A percentile compares a stretch with the other conserved stretches of the same genome.
Conservation (phyloP, 2,113 vertebrate genomes). For the Paedocypris sp. region DNA sequence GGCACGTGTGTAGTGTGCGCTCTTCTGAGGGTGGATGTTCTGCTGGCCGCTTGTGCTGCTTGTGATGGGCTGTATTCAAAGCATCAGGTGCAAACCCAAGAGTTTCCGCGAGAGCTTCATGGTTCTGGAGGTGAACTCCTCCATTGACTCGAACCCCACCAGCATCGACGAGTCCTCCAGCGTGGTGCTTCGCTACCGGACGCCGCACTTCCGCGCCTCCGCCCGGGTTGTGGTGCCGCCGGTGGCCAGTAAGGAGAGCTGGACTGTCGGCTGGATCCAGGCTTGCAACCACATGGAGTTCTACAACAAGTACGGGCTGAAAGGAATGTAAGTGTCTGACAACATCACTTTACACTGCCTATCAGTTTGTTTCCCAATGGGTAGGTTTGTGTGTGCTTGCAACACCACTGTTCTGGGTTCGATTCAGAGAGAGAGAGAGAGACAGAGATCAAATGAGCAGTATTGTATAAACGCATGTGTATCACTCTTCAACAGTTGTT, state of each 20-base stretch:
- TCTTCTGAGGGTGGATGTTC: not conserved
- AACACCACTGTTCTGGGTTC: too few relatives aligned
- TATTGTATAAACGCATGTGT: too few relatives aligned
- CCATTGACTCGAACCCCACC: constrained; percentile 89
- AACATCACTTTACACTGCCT: too few relatives aligned
- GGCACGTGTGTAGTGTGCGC: not conserved
- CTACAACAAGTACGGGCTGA: constrained; percentile 88
- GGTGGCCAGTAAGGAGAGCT: constrained; percentile 81
- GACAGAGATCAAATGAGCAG: too few relatives aligned
- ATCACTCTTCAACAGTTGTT: too few relatives aligned
- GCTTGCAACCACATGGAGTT: constrained; percentile 98
- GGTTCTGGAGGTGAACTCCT: constrained; percentile 83
- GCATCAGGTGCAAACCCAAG: constrained; percentile 90
- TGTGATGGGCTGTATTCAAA: constrained; percentile 98
- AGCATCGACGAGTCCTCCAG: constrained; percentile 92
- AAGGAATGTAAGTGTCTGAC: constrained; percentile 84
- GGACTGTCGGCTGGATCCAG: constrained; percentile 97
- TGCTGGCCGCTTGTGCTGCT: constrained; percentile 58
- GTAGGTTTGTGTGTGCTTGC: not conserved
- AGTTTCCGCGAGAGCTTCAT: constrained; percentile 87
- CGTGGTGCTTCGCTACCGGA: constrained; percentile 92
- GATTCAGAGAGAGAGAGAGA: too few relatives aligned
- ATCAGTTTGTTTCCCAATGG: not conserved
- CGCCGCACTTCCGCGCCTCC: constrained; percentile 87
- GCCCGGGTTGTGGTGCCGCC: constrained; percentile 88